Conservation (phyloP, 1,140 invertebrate species). For the Dendrolimus kikuchii region DNA sequence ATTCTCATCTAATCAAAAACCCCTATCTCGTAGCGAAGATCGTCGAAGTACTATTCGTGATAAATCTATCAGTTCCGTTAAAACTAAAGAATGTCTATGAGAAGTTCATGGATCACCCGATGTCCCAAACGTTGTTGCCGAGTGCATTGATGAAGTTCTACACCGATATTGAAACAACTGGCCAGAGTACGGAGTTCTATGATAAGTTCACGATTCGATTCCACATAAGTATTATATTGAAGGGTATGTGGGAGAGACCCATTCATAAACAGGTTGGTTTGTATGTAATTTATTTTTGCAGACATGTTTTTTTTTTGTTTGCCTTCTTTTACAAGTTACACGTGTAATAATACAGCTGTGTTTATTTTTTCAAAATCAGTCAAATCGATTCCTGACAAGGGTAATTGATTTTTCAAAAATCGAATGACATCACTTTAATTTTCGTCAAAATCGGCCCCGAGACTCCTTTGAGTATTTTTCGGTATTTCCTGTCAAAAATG, state of each 20-base stretch:
- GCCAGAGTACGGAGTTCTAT: conserved; percentile 97
- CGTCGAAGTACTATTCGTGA: conserved; percentile 94
- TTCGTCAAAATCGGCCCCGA: no score
- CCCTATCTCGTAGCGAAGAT: conserved; percentile 96
- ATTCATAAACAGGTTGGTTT: conserved; percentile 67
- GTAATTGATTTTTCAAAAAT: no score
- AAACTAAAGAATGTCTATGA: conserved; percentile 73
- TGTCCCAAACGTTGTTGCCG: conserved; percentile 87
- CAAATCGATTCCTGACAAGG: no score
- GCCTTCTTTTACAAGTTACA: conserved; percentile 9
- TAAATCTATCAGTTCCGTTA: conserved; percentile 88
- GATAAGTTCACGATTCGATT: conserved; percentile 99
- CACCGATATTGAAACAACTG: conserved; percentile 97
- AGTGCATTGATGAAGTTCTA: conserved; percentile 98
- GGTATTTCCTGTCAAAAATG: no score
- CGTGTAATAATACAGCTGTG: no score
- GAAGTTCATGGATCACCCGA: conserved; percentile 84
- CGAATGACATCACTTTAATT: no score
- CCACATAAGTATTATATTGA: conserved; percentile 97
- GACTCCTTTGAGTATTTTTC: no score
- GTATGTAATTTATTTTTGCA: conserved; percentile 9
- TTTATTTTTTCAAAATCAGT: no score
- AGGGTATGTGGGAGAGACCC: conserved; percentile 86
- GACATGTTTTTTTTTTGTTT: conserved; percentile 6
- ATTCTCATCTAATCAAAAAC: conserved; percentile 93